Evolutionary conservation across 1,140 invertebrate genomes (phyloP), one percentile per base, ranked within the genome.

Genomic region (Pogonomyrmex barbatus): DNA sequence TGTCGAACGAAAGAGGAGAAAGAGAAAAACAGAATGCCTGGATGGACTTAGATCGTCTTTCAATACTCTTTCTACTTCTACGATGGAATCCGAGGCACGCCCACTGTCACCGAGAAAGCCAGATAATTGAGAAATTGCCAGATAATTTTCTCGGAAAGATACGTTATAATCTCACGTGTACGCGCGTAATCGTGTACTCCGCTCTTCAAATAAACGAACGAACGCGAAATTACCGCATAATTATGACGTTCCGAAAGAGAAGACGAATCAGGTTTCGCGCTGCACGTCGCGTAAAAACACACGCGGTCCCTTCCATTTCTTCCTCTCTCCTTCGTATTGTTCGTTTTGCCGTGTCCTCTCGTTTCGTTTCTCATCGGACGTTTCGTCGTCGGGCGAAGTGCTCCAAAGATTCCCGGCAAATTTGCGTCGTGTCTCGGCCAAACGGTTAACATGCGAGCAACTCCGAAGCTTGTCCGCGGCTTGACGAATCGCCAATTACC

Each of bases 181-280:
- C 52, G 30, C 50, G 30, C 50, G 30, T 71, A 60, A 58, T 12
- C 56, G 10, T 39, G 56, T 50, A 73, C 17, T 30, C 24, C 58
- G 52, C 50, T 54, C 45, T n/a, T 58, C 77, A 75, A 88, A 83
- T 89, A 89, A 89, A 78, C 24, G 75, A 89, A 89, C 88, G 65
- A 83, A 87, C 77, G 88, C 68, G 85, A 81, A 89, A 89, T 89
- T 87, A 89, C 73, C 65, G 85, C 81, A 87, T 89, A 89, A 89
- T 89, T 89, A 89, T 86, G 88, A 89, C 67, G 88, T 84, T 54
- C 77, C 71, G 33, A 73, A 78, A 84, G 58, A 71, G 85, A 82
- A 65, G 42, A 42, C 58, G 77, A 89, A 86, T 73, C 84, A 68
- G 63, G 88, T 89, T 76, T 60, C 87, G 62, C 62, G 71, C 52